These are phyloP conservation scores for Salmo trutta DNA, from an alignment of 2,797 vertebrate genomes.

Conservation along the genomic window DNA sequence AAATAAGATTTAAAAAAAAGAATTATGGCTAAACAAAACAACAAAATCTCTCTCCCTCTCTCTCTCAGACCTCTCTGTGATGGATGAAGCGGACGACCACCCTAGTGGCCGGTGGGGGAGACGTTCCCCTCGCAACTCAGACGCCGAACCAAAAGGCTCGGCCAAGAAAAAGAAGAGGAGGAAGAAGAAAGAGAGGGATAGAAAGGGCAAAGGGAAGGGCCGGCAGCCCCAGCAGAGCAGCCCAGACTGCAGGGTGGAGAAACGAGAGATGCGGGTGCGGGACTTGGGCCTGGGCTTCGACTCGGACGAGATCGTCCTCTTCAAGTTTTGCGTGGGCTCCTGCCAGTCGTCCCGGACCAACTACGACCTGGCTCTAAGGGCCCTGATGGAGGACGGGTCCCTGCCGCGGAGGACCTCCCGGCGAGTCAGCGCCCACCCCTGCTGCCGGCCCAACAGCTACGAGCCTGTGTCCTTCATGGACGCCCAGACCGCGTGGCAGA, in stretches of 20 bases:
- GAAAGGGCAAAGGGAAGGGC: background rate
- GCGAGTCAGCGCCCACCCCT: slow-evolving; percentile 83
- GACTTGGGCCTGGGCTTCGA: slow-evolving; percentile 92
- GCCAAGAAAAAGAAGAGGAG: slow-evolving; percentile 74
- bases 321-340: slow-evolving; percentile 93
- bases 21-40: no score
- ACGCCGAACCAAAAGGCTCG: slow-evolving; percentile 55
- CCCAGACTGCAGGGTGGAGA: slow-evolving; percentile 83
- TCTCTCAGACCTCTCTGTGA: slow-evolving; percentile 65
- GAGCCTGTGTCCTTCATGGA: slow-evolving; percentile 93
- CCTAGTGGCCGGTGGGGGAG: slow-evolving; percentile 71
- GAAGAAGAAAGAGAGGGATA: slow-evolving; percentile 66
- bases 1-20: background rate
- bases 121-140: slow-evolving; percentile 59
- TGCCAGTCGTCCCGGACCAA: slow-evolving; percentile 84
- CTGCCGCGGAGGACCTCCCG: slow-evolving; percentile 69
- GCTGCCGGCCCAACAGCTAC: slow-evolving; percentile 91
- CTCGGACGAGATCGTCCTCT: slow-evolving; percentile 90
- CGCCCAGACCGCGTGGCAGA: slow-evolving; percentile 87
- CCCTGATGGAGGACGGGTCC: slow-evolving; percentile 78
- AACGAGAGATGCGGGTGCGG: slow-evolving; percentile 83
- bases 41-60: slow-evolving; percentile 3
- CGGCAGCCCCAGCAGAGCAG: slow-evolving; percentile 77
- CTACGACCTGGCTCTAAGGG: slow-evolving; percentile 86
- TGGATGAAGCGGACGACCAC: slow-evolving; percentile 74